phyloP scores from a whole-genome alignment of 2,888 invertebrate species.

The Pollenia amentaria region DNA sequence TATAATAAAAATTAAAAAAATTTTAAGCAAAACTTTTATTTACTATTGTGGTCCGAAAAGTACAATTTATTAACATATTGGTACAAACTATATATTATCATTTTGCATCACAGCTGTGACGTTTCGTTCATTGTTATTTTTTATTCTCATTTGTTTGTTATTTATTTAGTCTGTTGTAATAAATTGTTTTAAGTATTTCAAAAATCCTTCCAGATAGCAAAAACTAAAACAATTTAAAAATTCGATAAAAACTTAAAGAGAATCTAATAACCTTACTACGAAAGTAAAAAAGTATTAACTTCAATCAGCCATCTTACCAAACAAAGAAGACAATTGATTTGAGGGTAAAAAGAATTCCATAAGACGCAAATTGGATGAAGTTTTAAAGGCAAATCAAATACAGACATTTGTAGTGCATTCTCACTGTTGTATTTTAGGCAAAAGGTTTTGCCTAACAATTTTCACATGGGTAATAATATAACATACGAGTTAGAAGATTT shows the following conservation, averaged over 20 bases:
- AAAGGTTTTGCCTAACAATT: not conserved
- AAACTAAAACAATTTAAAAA: not conserved
- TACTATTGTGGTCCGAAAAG: too few relatives aligned
- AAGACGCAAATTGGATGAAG: constrained; percentile 51
- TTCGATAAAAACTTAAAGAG: not conserved
- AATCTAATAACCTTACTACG: not conserved
- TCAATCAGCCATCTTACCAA: not conserved
- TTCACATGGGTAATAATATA: constrained; percentile 76
- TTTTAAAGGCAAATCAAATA: constrained; percentile 22
- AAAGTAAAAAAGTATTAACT: constrained; percentile 15
- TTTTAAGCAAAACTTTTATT: too few relatives aligned
- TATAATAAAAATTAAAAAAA: too few relatives aligned
- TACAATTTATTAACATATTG: too few relatives aligned
- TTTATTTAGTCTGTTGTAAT: constrained; percentile 50
- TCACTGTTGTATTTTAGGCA: not conserved
- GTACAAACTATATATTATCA: not conserved
- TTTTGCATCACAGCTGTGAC: constrained; percentile 40
- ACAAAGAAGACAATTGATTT: constrained; percentile 21
- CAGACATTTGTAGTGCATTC: not conserved
- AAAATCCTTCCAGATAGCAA: constrained; percentile 18
- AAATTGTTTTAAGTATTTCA: constrained; percentile 43
- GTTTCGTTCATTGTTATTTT: constrained; percentile 58
- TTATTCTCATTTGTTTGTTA: constrained; percentile 63
- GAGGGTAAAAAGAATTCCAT: constrained; percentile 24
- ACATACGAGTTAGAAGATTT: constrained; percentile 76